These are phyloP conservation scores for Cyclura pinguis DNA, from an alignment of 2,797 vertebrate species.

Conservation along the genomic window DNA sequence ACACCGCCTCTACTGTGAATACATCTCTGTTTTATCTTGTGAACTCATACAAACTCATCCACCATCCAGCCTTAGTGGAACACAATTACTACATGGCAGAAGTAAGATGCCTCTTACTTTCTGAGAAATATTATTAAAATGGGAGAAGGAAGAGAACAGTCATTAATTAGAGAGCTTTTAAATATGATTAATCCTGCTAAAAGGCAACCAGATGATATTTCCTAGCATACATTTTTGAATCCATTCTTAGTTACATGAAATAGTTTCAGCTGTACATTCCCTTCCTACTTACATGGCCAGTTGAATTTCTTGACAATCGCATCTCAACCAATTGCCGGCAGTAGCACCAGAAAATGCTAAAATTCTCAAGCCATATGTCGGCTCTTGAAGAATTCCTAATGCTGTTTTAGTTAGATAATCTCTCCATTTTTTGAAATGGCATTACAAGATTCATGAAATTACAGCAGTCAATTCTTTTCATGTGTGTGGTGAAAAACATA, in stretches of 20 bases:
- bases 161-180: neutral
- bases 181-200: conserved; percentile 6
- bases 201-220: neutral
- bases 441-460: conserved; percentile 62
- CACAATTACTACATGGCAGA: neutral
- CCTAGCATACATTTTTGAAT: conserved; percentile 7
- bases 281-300: neutral
- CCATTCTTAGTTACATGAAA: neutral
- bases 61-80: neutral
- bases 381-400: conserved; percentile 59
- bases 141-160: neutral
- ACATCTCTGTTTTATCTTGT: neutral
- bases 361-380: conserved; percentile 57
- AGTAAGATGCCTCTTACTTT: neutral
- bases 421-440: conserved; percentile 52
- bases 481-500: conserved; percentile 37
- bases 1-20: neutral
- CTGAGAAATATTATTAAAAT: neutral
- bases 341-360: conserved; percentile 64
- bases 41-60: neutral
- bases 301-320: conserved; percentile 27
- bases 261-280: conserved; percentile 49
- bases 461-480: conserved; percentile 55
- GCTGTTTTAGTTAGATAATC: conserved; percentile 57
- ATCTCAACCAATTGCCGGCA: conserved; percentile 44